phyloP scores from a whole-genome alignment of 2,888 invertebrate genomes.

The Conomelus anceps region DNA sequence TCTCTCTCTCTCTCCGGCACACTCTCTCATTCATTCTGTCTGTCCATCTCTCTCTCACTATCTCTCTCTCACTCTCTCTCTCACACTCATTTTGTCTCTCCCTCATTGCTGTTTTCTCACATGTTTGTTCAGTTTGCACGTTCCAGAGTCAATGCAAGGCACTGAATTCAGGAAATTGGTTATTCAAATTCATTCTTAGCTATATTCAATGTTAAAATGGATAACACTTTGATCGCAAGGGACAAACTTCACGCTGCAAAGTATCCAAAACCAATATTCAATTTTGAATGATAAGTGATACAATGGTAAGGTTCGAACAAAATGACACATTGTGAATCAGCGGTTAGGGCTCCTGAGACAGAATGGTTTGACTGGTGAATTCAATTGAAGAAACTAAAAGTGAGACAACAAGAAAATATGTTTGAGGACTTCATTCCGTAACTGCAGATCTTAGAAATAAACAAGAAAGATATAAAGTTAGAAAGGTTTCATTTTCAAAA shows the following conservation, averaged over 20 bases:
- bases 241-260: background rate
- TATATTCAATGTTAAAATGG: background rate
- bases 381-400: no score
- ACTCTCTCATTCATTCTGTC: background rate
- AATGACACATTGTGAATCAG: no score
- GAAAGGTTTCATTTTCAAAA: no score
- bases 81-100: background rate
- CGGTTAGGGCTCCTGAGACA: no score
- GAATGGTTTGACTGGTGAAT: no score
- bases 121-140: no score
- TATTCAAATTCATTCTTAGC: background rate
- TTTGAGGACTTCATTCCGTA: background rate
- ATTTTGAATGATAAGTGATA: background rate
- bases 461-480: no score
- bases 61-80: background rate
- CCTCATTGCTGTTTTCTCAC: background rate
- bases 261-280: background rate
- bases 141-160: background rate
- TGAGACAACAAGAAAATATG: no score
- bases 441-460: background rate
- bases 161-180: background rate
- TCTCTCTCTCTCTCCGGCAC: background rate
- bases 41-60: background rate
- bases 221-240: background rate
- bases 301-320: no score